Base-by-base conservation (phyloP, 2,113 vertebrate species). In the Pholis gunnellus region DNA sequence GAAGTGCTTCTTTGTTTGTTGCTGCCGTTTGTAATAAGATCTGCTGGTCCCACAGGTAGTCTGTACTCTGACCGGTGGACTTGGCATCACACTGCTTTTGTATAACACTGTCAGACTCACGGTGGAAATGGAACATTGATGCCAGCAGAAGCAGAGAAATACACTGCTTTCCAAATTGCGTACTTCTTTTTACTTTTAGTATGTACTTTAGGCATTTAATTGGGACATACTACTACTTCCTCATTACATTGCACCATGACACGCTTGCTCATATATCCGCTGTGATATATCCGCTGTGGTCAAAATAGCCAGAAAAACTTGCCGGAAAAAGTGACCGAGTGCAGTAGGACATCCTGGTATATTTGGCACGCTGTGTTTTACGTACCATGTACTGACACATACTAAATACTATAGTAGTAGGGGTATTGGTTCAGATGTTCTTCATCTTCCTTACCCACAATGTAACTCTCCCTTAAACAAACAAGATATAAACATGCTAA, bases 1-100 rank as follows among this genome's bases (percentile, higher is more conserved):
- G 27, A 57, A 40, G 36, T 1, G 22, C 54, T 20, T 78, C 44
- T 88, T 60, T 80, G 52, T 78, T 9, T 50, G 20, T 27, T 4
- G 0, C 59, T 18, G 29, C 29, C 3, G 29, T 34, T 60, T 60
- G 59, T 34, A 22, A 46, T 27, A 22, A 66, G 44, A 72, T 13
- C 73, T 75, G 52, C 34, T 61, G 9, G 63, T 34, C 64, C n/a
- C 14, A 1, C 65, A 34, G 72, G 40, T 52, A 18, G 9, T 7
- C 59, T 25, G 59, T 18, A 9, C 59, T 59, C 48, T 50, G 6
- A 3, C 18, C 8, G 48, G 18, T 20, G 46, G 34, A 34, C 34
- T 34, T 4, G 6, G 34, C 40, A 42, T 13, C 40, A 25, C 52
- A 14, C 54, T 14, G 25, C n/a, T 13, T 27, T 56, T 56, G 54